A percentile compares a stretch with the other conserved stretches of the same genome.
These are phyloP conservation scores for Microctonus aethiopoides DNA, from an alignment of 2,888 invertebrate species.

Conservation along the genomic window DNA sequence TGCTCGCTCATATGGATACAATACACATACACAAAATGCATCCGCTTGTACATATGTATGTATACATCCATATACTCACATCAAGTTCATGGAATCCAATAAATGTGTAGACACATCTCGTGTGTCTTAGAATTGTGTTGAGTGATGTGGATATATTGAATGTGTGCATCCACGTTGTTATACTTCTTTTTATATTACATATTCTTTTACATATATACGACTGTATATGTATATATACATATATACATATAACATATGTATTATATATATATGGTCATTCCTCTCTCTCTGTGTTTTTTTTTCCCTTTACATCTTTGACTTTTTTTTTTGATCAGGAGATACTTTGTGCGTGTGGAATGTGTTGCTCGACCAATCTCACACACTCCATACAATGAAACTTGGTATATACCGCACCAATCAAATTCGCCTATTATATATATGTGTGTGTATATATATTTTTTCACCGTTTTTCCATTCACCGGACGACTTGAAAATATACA, in stretches of 20 bases:
- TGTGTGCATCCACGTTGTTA: background rate
- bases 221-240: too few species aligned
- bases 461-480: background rate
- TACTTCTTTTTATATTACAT: conserved; percentile 6
- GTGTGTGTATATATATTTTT: background rate
- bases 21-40: conserved; percentile 13
- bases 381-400: conserved; percentile 1
- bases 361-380: conserved; percentile 18
- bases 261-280: background rate
- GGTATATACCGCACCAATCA: background rate
- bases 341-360: conserved; percentile 18
- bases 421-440: too few species aligned
- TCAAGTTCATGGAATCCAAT: conserved; percentile 9
- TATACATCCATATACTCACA: background rate
- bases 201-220: background rate
- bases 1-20: conserved; percentile 28
- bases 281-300: background rate
- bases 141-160: background rate
- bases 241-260: too few species aligned
- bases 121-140: background rate
- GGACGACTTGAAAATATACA: background rate
- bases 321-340: conserved; percentile 13
- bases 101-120: conserved; percentile 17
- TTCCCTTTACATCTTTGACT: background rate
- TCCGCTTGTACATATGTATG: background rate